Evolutionary conservation across 1,140 invertebrate genomes (phyloP).

Genomic region (fruit fly (Drosophila melanogaster)): DNA sequence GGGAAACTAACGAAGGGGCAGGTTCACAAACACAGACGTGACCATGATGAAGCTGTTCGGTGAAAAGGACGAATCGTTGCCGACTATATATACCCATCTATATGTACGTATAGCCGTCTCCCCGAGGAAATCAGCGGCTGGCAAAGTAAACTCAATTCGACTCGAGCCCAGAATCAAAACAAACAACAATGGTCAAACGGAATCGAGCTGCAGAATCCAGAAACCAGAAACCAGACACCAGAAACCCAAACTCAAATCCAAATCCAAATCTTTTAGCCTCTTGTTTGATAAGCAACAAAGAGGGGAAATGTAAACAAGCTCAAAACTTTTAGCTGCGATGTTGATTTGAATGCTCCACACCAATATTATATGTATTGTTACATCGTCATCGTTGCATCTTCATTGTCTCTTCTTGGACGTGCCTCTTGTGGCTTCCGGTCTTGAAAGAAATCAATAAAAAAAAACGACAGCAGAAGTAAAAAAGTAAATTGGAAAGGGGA

Average conservation of each 20-base stretch:
- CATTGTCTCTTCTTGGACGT: conserved; percentile 56
- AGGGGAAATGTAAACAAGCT: conserved; percentile 31
- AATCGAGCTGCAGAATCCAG: conserved; percentile 34
- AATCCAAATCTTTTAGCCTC: conserved; percentile 7
- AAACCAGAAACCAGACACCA: conserved; percentile 9
- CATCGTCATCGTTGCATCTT: conserved; percentile 48
- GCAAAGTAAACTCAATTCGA: conserved; percentile 52
- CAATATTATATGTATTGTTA: conserved; percentile 38
- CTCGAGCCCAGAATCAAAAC: conserved; percentile 68
- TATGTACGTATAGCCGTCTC: conserved; percentile 24
- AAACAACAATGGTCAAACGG: conserved; percentile 61
- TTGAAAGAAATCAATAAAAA: conserved; percentile 72
- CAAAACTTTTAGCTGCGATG: conserved; percentile 27
- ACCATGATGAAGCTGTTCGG: conserved; percentile 63
- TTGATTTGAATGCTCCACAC: conserved; percentile 50
- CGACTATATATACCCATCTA: not conserved
- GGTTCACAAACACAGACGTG: conserved; percentile 27
- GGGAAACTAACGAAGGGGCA: conserved; percentile 20
- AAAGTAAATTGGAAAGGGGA: conserved; percentile 6
- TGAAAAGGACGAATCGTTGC: conserved; percentile 51
- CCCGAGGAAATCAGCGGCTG: conserved; percentile 72
- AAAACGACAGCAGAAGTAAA: conserved; percentile 28
- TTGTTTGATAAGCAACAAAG: conserved; percentile 48
- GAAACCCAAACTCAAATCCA: conserved; percentile 14
- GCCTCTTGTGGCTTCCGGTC: conserved; percentile 73